Percentiles rank a stretch among this genome's conserved stretches.
Conservation (phyloP, 2,888 invertebrate genomes). For the Junonia oenone region DNA sequence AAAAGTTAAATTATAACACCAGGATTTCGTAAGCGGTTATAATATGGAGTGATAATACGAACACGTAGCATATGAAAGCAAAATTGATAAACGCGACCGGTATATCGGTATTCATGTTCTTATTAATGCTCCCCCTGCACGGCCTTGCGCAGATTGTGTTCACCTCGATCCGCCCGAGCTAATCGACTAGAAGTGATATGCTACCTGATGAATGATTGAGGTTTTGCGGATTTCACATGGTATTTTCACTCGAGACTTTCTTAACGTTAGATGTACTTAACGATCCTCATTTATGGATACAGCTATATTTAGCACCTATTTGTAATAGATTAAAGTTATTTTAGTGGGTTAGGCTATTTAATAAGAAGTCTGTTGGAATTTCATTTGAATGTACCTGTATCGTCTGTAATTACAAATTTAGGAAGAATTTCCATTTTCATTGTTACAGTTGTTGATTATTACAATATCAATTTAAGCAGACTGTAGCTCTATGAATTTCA, state of each 20-base stretch:
- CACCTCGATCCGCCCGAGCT: constrained; percentile 45
- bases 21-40: constrained; percentile 7
- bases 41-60: constrained; percentile 19
- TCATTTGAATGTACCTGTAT: background rate
- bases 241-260: background rate
- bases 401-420: constrained; percentile 9
- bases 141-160: constrained; percentile 46
- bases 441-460: constrained; percentile 22
- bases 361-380: no score
- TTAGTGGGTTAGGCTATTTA: no score
- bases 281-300: no score
- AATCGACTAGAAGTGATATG: constrained; percentile 69
- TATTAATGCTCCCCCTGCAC: constrained; percentile 57
- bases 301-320: no score
- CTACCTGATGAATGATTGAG: constrained; percentile 54
- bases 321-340: no score
- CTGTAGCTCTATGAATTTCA: constrained; percentile 11
- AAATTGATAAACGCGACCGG: constrained; percentile 27
- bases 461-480: constrained; percentile 17
- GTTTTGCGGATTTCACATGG: constrained; percentile 17
- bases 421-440: constrained; percentile 15
- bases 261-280: background rate
- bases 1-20: background rate
- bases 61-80: constrained; percentile 21
- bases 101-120: constrained; percentile 56